A percentile compares a stretch with the other conserved stretches of the same genome.
Evolutionary conservation across 2,888 invertebrate species (phyloP).

Genomic region (Tortricodes alternella): DNA sequence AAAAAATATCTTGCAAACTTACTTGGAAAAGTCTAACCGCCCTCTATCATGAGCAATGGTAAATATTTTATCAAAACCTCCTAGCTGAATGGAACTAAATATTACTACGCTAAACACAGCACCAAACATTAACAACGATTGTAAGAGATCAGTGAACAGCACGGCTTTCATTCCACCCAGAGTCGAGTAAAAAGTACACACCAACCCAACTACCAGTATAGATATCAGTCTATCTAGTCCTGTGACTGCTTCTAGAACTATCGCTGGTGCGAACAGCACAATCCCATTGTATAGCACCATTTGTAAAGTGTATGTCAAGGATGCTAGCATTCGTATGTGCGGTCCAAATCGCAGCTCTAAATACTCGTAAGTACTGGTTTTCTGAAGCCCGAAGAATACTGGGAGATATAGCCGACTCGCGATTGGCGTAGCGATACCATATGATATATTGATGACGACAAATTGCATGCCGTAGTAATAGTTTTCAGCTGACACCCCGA

Average conservation of each 20-base stretch:
- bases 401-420: constrained; percentile 91
- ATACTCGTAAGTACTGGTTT: constrained; percentile 96
- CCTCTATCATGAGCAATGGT: constrained; percentile 85
- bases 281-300: constrained; percentile 96
- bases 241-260: constrained; percentile 93
- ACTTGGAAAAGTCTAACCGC: constrained; percentile 88
- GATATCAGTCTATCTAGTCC: constrained; percentile 88
- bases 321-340: constrained; percentile 88
- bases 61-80: constrained; percentile 88
- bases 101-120: constrained; percentile 91
- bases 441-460: constrained; percentile 89
- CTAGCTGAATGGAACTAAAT: constrained; percentile 86
- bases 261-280: constrained; percentile 95
- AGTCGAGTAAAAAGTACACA: constrained; percentile 93
- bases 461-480: constrained; percentile 93
- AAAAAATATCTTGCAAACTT: constrained; percentile 43
- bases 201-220: constrained; percentile 88
- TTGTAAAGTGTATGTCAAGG: constrained; percentile 93
- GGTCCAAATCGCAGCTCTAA: constrained; percentile 93
- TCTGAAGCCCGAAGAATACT: constrained; percentile 91
- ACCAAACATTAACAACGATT: constrained; percentile 92
- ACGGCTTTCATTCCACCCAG: constrained; percentile 97
- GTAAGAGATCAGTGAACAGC: constrained; percentile 92
- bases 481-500: constrained; percentile 95
- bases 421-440: constrained; percentile 89